Conservation (phyloP, 2,888 invertebrate genomes). For the Eupithecia subumbrata region DNA sequence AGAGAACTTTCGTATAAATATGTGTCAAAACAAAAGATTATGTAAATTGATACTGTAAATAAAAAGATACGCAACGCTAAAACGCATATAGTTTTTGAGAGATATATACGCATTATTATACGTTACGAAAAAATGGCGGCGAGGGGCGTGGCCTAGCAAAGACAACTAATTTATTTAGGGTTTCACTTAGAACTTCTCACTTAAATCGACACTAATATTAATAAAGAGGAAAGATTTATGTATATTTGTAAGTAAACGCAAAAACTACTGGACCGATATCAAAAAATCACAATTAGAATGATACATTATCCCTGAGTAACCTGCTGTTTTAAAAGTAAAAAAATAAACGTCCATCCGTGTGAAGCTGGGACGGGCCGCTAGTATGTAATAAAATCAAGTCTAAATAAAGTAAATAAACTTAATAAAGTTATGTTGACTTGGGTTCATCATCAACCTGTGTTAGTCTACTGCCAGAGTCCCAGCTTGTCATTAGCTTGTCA, state of each 20-base stretch:
- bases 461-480: neutral
- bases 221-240: too few species aligned
- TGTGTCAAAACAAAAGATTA: too few species aligned
- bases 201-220: neutral
- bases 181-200: neutral
- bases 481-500: too few species aligned
- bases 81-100: constrained; percentile 36
- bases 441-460: neutral
- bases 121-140: constrained; percentile 29
- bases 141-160: constrained; percentile 26
- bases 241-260: too few species aligned
- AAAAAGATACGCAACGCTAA: constrained; percentile 30
- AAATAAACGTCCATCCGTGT: too few species aligned
- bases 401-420: neutral
- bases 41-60: neutral
- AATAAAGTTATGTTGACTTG: neutral
- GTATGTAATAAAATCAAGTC: neutral
- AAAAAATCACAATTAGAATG: too few species aligned
- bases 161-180: neutral
- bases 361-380: too few species aligned
- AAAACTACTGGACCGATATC: too few species aligned
- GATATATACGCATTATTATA: constrained; percentile 30
- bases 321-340: too few species aligned
- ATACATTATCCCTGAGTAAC: too few species aligned
- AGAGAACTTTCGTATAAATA: too few species aligned